A percentile compares a stretch with the other conserved stretches of the same genome.
phyloP scores from a whole-genome alignment of 2,113 vertebrate species.

The Saguinus midas region DNA sequence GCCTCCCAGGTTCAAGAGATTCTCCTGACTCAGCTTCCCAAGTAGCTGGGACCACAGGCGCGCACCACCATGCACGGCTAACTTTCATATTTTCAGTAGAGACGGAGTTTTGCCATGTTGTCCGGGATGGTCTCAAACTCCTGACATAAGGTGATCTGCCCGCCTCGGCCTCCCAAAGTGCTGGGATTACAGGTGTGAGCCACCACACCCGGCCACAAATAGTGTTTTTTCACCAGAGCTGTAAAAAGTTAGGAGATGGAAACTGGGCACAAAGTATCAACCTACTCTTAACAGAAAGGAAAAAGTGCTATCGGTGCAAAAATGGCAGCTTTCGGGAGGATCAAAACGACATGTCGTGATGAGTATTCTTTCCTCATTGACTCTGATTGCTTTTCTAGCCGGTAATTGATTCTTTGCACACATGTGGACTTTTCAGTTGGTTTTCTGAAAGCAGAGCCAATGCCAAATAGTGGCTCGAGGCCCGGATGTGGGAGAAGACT shows the following conservation, averaged over 20 bases:
- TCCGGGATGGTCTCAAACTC: too few relatives aligned
- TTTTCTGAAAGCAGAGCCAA: background rate
- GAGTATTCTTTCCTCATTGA: background rate
- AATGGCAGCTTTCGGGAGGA: rapidly evolving
- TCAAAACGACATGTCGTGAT: background rate
- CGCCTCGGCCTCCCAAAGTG: too few relatives aligned
- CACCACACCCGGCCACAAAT: too few relatives aligned
- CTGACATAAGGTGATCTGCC: too few relatives aligned
- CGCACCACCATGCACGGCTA: rapidly evolving
- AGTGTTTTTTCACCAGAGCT: background rate
- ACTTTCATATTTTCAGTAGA: too few relatives aligned
- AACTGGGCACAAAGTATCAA: background rate
- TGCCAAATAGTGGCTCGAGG: rapidly evolving
- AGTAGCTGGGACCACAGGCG: too few relatives aligned
- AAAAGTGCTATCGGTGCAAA: background rate
- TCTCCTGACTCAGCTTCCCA: too few relatives aligned
- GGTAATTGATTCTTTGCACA: background rate
- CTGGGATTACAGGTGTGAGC: too few relatives aligned
- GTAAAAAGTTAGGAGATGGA: background rate
- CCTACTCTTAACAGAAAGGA: background rate
- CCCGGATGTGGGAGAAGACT: background rate
- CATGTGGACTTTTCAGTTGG: background rate
- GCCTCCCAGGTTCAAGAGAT: too few relatives aligned
- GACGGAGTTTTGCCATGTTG: too few relatives aligned
- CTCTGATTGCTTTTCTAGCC: background rate